Evolutionary conservation across 2,113 vertebrate genomes (phyloP), one percentile per base, ranked within the genome.

Genomic region (Burhinus bistriatus): DNA sequence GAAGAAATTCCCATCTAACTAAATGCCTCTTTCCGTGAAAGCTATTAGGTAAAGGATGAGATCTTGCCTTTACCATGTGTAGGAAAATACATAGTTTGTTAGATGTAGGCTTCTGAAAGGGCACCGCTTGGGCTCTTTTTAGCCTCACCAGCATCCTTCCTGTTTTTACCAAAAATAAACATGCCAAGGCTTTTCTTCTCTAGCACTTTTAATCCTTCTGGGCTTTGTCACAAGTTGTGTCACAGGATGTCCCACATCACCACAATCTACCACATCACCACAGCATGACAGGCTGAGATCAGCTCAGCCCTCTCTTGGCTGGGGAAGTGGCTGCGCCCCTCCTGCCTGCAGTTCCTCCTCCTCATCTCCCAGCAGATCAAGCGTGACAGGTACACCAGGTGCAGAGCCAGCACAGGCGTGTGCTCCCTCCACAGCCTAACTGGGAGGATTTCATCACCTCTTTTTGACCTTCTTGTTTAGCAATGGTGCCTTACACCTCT

Each of bases 161-260:
- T 83, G 38, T 88, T 77, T 69, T 75, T 62, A 38, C 91, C 91
- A 80, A 86, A 97, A 96, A 94, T 86, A 97, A 88, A 80, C 82
- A 83, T 1, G 5, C 40, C 18, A 36, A 58, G 52, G 54, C 32
- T 77, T 94, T 91, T 95, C 75, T 93, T 86, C 82, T 83, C 25
- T 30, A 77, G 45, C 9, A 40, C n/a, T 93, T 94, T 55, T 72
- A 64, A 49, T 51, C 51, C 54, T 55, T 61, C 66, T 78, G 61
- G 87, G 49, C 91, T 83, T 82, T 88, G 75, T 80, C 75, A 89
- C 30, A 58, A 38, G 51, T 25, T 70, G 55, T 93, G 87, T 91
- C 87, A 96, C 93, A 96, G 95, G 93, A 96, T 93, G 72, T 91
- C 59, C 87, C 91, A 75, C 51, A 91, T 42, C 82, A 70, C 89